Conservation (phyloP, 2,113 vertebrate genomes). For the Varanus salvator region DNA sequence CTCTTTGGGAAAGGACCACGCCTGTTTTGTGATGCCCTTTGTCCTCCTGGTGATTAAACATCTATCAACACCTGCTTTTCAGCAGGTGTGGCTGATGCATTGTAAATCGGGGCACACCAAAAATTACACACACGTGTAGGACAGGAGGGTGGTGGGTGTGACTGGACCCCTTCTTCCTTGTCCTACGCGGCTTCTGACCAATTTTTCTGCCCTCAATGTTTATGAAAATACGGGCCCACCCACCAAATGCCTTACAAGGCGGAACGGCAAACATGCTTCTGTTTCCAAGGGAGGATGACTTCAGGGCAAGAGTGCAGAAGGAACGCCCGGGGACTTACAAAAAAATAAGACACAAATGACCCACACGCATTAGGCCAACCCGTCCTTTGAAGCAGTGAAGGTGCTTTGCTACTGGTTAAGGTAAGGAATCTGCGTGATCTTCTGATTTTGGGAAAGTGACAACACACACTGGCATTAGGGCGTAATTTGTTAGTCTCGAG, state of each 20-base stretch:
- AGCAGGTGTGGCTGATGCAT: neutral
- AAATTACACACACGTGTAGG: neutral
- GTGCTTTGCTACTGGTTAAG: neutral
- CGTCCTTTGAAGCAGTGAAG: neutral
- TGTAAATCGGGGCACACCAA: neutral
- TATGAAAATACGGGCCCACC: neutral
- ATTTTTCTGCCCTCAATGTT: neutral
- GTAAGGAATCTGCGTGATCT: neutral
- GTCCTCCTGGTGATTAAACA: neutral
- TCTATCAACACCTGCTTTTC: neutral
- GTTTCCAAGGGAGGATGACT: neutral
- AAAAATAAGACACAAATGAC: neutral
- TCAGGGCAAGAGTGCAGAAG: neutral
- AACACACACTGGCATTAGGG: neutral
- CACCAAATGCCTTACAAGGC: neutral
- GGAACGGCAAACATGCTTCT: accelerated
- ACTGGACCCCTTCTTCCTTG: neutral
- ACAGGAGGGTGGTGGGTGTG: neutral
- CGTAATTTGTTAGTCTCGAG: neutral
- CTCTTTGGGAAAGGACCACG: neutral
- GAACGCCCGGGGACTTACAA: neutral
- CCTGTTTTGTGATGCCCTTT: neutral
- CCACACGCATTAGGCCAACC: neutral
- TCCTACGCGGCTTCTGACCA: neutral
- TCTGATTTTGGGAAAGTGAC: slow-evolving; percentile 17